Percentiles rank a stretch among this genome's conserved stretches.
Conservation (phyloP, 2,113 vertebrate species). For the Heterochromis multidens region DNA sequence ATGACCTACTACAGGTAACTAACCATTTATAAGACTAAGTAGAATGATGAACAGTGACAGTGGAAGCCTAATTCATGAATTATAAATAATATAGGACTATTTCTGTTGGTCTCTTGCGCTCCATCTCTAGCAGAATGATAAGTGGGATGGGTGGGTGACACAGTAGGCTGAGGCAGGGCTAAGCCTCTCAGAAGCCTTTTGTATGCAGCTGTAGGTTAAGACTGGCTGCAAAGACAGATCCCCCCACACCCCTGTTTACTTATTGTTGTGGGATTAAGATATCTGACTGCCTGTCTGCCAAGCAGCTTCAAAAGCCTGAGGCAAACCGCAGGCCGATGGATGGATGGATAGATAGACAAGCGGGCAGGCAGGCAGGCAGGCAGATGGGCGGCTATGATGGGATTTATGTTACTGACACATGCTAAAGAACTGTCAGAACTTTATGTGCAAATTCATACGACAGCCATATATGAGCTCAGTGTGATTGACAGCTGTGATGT, state of each 20-base stretch:
- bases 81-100: background rate
- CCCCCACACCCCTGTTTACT: constrained; percentile 30
- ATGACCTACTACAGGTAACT: background rate
- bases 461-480: background rate
- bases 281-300: constrained; percentile 49
- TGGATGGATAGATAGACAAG: background rate
- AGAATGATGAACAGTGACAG: background rate
- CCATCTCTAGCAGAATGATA: background rate
- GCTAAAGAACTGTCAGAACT: constrained; percentile 26
- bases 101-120: background rate
- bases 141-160: constrained; percentile 11
- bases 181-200: constrained; percentile 34
- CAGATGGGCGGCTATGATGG: background rate
- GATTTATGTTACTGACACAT: constrained; percentile 11
- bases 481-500: constrained; percentile 54
- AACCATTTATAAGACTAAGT: background rate
- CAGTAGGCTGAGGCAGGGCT: background rate
- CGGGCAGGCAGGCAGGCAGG: background rate
- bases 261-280: constrained; percentile 68
- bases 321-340: constrained; percentile 1
- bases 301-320: constrained; percentile 36
- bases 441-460: background rate
- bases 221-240: constrained; percentile 4
- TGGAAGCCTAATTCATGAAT: background rate
- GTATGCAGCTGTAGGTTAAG: constrained; percentile 37